Evolutionary conservation across 2,888 invertebrate species (phyloP).

Genomic region (Steinernema hermaphroditum): DNA sequence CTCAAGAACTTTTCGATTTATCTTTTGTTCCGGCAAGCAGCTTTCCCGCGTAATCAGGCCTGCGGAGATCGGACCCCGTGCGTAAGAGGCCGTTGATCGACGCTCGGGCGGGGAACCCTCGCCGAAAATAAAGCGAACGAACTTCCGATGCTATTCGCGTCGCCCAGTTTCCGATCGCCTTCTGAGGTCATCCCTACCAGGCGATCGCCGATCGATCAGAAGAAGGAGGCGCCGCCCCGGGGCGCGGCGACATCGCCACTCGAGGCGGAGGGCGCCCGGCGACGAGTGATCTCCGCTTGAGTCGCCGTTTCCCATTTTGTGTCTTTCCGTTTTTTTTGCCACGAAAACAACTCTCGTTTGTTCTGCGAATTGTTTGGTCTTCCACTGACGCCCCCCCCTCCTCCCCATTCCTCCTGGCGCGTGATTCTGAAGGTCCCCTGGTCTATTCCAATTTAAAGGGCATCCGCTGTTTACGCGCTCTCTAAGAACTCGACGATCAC

Average conservation of each 20-base stretch:
- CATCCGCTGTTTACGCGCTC: not conserved
- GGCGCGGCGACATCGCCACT: not conserved
- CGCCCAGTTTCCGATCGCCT: conserved; percentile 2
- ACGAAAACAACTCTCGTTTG: not conserved
- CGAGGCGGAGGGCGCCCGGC: not conserved
- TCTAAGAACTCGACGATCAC: not conserved
- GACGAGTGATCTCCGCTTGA: conserved; percentile 20
- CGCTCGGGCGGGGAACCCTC: too few relatives aligned
- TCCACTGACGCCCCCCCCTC: not conserved
- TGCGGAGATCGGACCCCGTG: too few relatives aligned
- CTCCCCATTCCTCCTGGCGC: too few relatives aligned
- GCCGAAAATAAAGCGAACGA: too few relatives aligned
- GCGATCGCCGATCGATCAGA: too few relatives aligned
- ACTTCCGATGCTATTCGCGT: too few relatives aligned
- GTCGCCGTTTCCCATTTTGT: not conserved
- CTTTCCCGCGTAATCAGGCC: too few relatives aligned
- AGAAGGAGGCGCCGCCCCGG: conserved; percentile 5
- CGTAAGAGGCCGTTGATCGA: too few relatives aligned
- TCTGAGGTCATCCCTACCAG: not conserved
- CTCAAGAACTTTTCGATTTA: too few relatives aligned
- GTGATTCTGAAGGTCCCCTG: too few relatives aligned
- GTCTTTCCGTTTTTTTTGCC: conserved; percentile 15
- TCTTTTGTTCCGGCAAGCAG: too few relatives aligned
- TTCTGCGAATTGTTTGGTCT: conserved; percentile 24
- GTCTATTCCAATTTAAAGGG: not conserved